These are phyloP conservation scores for Drosophila lacteicornis DNA, from an alignment of 1,140 invertebrate genomes.

Conservation along the genomic window DNA sequence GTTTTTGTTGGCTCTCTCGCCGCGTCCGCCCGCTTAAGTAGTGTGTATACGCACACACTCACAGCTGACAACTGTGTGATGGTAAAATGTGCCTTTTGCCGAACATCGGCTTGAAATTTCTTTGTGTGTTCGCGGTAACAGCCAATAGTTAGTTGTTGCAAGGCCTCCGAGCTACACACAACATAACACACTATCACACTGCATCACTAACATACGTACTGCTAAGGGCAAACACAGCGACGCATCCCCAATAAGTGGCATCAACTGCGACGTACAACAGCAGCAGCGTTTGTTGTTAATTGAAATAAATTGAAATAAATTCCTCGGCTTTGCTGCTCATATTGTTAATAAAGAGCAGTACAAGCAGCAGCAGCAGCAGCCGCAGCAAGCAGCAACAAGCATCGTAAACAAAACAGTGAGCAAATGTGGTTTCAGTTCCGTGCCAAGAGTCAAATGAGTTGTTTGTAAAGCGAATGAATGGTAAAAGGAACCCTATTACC, in stretches of 20 bases:
- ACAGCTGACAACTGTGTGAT: constrained; percentile 50
- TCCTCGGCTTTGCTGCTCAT: constrained; percentile 71
- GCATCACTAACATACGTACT: constrained; percentile 7
- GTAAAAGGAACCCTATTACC: not conserved
- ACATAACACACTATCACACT: constrained; percentile 31
- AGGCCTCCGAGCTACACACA: constrained; percentile 67
- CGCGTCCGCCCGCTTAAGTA: constrained; percentile 57
- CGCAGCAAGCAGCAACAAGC: constrained; percentile 25
- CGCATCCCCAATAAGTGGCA: constrained; percentile 69
- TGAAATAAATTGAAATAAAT: constrained; percentile 84
- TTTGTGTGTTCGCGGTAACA: constrained; percentile 44
- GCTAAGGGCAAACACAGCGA: constrained; percentile 32
- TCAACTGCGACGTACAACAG: constrained; percentile 38
- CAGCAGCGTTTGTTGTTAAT: constrained; percentile 66
- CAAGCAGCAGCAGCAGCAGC: constrained; percentile 36
- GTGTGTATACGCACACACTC: constrained; percentile 44
- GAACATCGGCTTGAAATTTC: constrained; percentile 62
- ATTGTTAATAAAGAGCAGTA: constrained; percentile 75
- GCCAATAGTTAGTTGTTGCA: constrained; percentile 81
- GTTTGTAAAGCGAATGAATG: constrained; percentile 2
- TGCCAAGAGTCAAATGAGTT: constrained; percentile 5
- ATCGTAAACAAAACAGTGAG: constrained; percentile 54
- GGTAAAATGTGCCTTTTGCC: constrained; percentile 66
- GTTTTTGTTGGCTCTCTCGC: constrained; percentile 47
- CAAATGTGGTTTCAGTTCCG: constrained; percentile 27